phyloP scores from a whole-genome alignment of 2,888 invertebrate species.

The Gisinianus flammeolus region DNA sequence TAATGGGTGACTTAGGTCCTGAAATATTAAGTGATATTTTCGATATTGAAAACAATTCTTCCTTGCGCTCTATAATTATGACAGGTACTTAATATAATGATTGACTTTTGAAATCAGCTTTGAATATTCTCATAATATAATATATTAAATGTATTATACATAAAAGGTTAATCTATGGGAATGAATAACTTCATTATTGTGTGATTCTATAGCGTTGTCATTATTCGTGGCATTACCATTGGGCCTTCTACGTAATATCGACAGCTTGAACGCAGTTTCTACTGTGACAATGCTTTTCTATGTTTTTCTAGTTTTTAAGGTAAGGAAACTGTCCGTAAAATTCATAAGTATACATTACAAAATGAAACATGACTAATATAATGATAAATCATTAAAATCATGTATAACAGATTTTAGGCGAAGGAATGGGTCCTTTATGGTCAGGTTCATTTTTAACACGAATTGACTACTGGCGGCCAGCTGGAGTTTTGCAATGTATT shows the following conservation, averaged over 20 bases:
- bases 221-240: slow-evolving; percentile 86
- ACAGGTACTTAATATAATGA: slow-evolving; percentile 62
- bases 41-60: slow-evolving; percentile 72
- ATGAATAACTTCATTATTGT: neutral
- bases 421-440: slow-evolving; percentile 77
- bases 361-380: neutral
- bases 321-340: slow-evolving; percentile 61
- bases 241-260: slow-evolving; percentile 85
- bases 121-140: too few relatives aligned
- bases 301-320: slow-evolving; percentile 83
- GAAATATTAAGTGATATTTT: slow-evolving; percentile 83
- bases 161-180: slow-evolving; percentile 19
- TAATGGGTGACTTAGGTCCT: slow-evolving; percentile 96
- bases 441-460: slow-evolving; percentile 75
- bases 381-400: too few relatives aligned
- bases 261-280: slow-evolving; percentile 84
- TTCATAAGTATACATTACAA: neutral
- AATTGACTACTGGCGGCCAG: slow-evolving; percentile 80
- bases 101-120: too few relatives aligned
- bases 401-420: slow-evolving; percentile 71
- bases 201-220: slow-evolving; percentile 65
- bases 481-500: slow-evolving; percentile 86
- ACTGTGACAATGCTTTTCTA: slow-evolving; percentile 92
- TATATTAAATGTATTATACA: too few relatives aligned
- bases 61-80: slow-evolving; percentile 65